These are phyloP conservation scores for Hoplias malabaricus DNA, from an alignment of 2,113 vertebrate genomes.

Conservation along the genomic window DNA sequence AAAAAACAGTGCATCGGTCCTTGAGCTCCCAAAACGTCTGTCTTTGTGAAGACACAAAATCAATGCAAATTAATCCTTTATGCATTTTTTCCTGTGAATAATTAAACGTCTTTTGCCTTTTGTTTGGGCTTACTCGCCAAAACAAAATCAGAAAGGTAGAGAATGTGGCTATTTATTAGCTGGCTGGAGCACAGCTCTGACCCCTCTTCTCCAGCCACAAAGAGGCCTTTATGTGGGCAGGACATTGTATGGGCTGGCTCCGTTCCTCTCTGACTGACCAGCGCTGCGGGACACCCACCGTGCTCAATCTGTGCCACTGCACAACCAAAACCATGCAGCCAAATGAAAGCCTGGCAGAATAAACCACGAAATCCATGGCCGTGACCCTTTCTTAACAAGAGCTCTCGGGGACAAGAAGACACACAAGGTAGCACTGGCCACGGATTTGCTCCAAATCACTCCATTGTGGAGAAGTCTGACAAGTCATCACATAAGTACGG, in stretches of 20 bases:
- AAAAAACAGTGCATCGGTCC: slow-evolving; percentile 60
- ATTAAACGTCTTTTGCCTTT: slow-evolving; percentile 71
- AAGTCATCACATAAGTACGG: neutral
- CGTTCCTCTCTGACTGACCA: slow-evolving; percentile 75
- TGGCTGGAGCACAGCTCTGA: slow-evolving; percentile 72
- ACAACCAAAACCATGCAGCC: slow-evolving; percentile 66
- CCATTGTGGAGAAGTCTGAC: slow-evolving; percentile 25
- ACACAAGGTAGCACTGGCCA: slow-evolving; percentile 34
- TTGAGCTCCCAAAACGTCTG: slow-evolving; percentile 65
- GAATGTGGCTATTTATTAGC: slow-evolving; percentile 74
- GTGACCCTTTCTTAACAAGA: slow-evolving; percentile 47
- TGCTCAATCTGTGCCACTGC: slow-evolving; percentile 63
- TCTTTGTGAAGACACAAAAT: slow-evolving; percentile 72
- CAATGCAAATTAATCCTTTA: slow-evolving; percentile 82
- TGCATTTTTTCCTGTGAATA: slow-evolving; percentile 77
- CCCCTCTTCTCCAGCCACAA: slow-evolving; percentile 73
- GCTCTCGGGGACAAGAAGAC: slow-evolving; percentile 40
- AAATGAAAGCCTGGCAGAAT: slow-evolving; percentile 62
- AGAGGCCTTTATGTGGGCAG: slow-evolving; percentile 70
- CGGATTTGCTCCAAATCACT: slow-evolving; percentile 46
- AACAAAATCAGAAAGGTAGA: slow-evolving; percentile 76
- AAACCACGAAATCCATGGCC: slow-evolving; percentile 57
- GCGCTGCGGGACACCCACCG: slow-evolving; percentile 71
- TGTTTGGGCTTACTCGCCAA: slow-evolving; percentile 67
- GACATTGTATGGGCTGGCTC: slow-evolving; percentile 68